A percentile compares a stretch with the other conserved stretches of the same genome.
Conservation (phyloP, 2,797 vertebrate species). For the Hippoglossus hippoglossus region DNA sequence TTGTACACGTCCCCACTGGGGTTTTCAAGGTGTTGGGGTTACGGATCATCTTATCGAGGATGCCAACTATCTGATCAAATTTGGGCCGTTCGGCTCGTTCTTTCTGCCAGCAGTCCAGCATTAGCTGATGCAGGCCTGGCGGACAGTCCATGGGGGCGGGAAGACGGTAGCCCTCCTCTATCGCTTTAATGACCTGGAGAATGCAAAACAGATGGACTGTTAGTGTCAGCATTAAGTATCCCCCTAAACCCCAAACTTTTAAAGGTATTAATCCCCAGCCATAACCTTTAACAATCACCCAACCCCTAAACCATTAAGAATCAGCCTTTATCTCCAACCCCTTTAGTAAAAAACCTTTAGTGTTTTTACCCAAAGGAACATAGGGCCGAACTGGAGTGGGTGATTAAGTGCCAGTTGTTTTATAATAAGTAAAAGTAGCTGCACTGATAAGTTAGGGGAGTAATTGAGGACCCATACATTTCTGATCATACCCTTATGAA, state of each 20-base stretch:
- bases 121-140: slow-evolving; percentile 95
- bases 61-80: slow-evolving; percentile 97
- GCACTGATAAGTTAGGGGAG: slow-evolving; percentile 18
- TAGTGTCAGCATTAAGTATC: slow-evolving; percentile 3
- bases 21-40: slow-evolving; percentile 98
- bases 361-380: not conserved
- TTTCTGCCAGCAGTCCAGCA: slow-evolving; percentile 99
- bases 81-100: slow-evolving; percentile 96
- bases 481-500: slow-evolving; percentile 14
- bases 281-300: not conserved
- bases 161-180: slow-evolving; percentile 98
- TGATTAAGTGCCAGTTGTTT: slow-evolving; percentile 16
- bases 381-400: slow-evolving; percentile 32
- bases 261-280: not conserved
- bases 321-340: not conserved
- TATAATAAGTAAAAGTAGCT: slow-evolving; percentile 23
- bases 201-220: slow-evolving; percentile 32
- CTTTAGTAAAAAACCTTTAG: too few relatives aligned
- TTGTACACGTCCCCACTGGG: slow-evolving; percentile 94
- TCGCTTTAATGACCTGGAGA: slow-evolving; percentile 96
- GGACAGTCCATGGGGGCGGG: slow-evolving; percentile 99
- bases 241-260: not conserved
- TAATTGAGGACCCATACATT: not conserved
- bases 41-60: slow-evolving; percentile 99
- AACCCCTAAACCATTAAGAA: not conserved